Percentiles rank a stretch among this genome's conserved stretches.
These are phyloP conservation scores for Solenopsis invicta DNA, from an alignment of 1,140 invertebrate species.

Conservation along the genomic window DNA sequence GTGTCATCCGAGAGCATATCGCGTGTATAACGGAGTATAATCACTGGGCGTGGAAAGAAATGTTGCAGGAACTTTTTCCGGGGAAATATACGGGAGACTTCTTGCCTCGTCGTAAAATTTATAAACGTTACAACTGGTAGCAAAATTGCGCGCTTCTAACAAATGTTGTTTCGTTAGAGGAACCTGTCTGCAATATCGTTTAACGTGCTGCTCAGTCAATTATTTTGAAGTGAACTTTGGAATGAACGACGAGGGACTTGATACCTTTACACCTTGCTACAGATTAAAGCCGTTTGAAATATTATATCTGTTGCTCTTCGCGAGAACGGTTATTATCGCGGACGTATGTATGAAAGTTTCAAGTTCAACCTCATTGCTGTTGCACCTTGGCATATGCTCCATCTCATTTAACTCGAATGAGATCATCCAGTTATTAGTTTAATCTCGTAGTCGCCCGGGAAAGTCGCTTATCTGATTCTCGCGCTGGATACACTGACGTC, in stretches of 20 bases:
- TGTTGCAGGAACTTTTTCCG: background rate
- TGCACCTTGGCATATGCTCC: background rate
- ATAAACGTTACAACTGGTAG: background rate
- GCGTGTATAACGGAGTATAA: background rate
- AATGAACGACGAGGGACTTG: conserved; percentile 21
- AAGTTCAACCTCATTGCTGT: conserved; percentile 33
- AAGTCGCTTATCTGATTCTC: conserved; percentile 47
- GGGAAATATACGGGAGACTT: background rate
- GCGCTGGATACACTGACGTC: background rate
- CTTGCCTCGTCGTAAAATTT: background rate
- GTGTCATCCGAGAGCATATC: background rate
- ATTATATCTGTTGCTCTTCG: conserved; percentile 12
- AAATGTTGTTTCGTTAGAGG: background rate
- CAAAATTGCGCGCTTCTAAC: background rate
- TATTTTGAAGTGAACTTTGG: background rate
- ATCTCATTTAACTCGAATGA: conserved; percentile 53
- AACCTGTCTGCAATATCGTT: background rate
- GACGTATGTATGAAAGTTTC: conserved; percentile 36
- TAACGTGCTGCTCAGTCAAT: background rate
- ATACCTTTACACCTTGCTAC: conserved; percentile 22
- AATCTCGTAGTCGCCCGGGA: conserved; percentile 49
- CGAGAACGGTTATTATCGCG: conserved; percentile 17
- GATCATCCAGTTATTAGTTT: conserved; percentile 30
- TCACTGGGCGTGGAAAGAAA: background rate
- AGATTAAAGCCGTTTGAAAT: conserved; percentile 24